Percentiles rank a stretch among this genome's conserved stretches.
These are phyloP conservation scores for Microctonus aethiopoides DNA, from an alignment of 2,888 invertebrate genomes.

Conservation along the genomic window DNA sequence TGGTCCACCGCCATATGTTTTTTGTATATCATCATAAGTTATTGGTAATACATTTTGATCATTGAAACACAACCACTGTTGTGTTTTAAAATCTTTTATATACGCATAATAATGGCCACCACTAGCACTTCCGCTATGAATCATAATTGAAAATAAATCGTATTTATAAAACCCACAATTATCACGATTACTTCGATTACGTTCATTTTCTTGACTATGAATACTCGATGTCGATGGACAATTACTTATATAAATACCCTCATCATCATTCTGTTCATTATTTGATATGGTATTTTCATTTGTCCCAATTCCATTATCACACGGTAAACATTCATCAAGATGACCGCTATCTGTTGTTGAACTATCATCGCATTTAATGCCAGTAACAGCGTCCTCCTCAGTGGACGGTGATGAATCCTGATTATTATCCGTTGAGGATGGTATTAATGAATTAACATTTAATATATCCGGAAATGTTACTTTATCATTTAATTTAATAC, in stretches of 20 bases:
- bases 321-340: slow-evolving; percentile 69
- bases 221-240: slow-evolving; percentile 62
- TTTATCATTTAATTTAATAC: slow-evolving; percentile 90
- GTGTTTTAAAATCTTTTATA: slow-evolving; percentile 81
- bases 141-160: slow-evolving; percentile 91
- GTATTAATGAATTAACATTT: slow-evolving; percentile 81
- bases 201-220: slow-evolving; percentile 69
- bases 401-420: slow-evolving; percentile 63
- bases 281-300: slow-evolving; percentile 50
- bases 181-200: slow-evolving; percentile 60
- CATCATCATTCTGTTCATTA: slow-evolving; percentile 73
- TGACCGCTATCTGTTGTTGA: slow-evolving; percentile 78
- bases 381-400: slow-evolving; percentile 67
- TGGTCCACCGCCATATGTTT: slow-evolving; percentile 83
- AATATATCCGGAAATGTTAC: slow-evolving; percentile 84
- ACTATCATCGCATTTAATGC: slow-evolving; percentile 73
- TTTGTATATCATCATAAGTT: slow-evolving; percentile 82
- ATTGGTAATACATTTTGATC: slow-evolving; percentile 85
- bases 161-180: slow-evolving; percentile 79
- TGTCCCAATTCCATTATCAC: slow-evolving; percentile 49
- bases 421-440: slow-evolving; percentile 50
- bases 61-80: slow-evolving; percentile 89
- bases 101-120: slow-evolving; percentile 94
- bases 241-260: slow-evolving; percentile 74
- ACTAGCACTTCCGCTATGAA: slow-evolving; percentile 89